A percentile compares a stretch with the other conserved stretches of the same genome.
Evolutionary conservation across 2,113 vertebrate species (phyloP).

Genomic region (Coptodon rendalli): DNA sequence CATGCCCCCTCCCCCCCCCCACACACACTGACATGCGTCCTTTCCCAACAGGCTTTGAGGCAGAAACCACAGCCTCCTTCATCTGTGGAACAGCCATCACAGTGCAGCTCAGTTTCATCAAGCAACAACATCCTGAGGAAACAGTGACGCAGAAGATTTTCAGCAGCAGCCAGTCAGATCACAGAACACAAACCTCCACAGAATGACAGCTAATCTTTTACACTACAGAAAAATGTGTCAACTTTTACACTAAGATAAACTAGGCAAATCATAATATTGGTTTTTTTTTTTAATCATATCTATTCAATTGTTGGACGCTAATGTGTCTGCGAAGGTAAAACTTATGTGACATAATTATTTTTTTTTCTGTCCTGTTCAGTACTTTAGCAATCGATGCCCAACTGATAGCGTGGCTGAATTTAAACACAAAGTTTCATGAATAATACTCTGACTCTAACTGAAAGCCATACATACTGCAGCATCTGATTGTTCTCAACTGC

Average conservation of each 20-base stretch:
- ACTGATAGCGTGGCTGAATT: too few relatives aligned
- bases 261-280: neutral
- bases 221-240: neutral
- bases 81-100: conserved; percentile 45
- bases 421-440: too few relatives aligned
- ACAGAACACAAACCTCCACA: neutral
- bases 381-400: too few relatives aligned
- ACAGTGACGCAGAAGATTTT: conserved; percentile 15
- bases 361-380: too few relatives aligned
- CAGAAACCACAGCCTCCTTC: conserved; percentile 17
- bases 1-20: too few relatives aligned
- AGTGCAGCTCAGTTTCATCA: conserved; percentile 49
- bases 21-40: conserved; percentile 21
- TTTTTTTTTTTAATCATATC: neutral
- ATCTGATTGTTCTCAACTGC: too few relatives aligned
- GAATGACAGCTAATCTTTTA: neutral
- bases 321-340: too few relatives aligned
- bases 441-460: too few relatives aligned
- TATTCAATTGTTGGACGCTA: neutral
- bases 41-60: conserved; percentile 42
- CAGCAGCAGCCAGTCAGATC: conserved; percentile 35
- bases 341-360: neutral
- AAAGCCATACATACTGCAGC: too few relatives aligned
- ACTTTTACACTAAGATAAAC: neutral
- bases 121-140: conserved; percentile 68